Base-by-base conservation (phyloP, 2,113 vertebrate species). In the Aegithalos caudatus region DNA sequence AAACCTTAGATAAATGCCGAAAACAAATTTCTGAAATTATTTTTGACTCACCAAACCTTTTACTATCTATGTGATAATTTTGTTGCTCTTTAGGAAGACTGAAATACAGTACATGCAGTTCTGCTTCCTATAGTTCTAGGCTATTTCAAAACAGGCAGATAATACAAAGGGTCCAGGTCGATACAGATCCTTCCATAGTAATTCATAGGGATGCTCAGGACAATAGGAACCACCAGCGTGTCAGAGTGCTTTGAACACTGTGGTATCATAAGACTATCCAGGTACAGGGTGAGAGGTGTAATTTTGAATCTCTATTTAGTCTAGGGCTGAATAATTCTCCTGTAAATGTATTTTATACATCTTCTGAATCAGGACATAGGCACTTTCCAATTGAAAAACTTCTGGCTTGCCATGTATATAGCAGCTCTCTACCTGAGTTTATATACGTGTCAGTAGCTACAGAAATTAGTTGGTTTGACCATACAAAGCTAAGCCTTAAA, bases 1-100 rank as follows among this genome's bases (percentile, higher is more conserved):
- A 94, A 95, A 71, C 10, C 64, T 86, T 74, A 82, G 47, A 90
- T 57, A 94, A 93, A 92, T 88, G 70, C 38, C 65, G 81, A 86
- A 92, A 23, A 83, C 9, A 90, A 77, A 88, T 31, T 84, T 80
- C 58, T 82, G 22, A 50, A 82, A 90, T 85, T 92, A 86, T 61
- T 76, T 94, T 90, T 94, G 40, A 64, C 44, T 92, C 40, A 47
- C 29, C 2, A 2, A 70, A 72, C 69, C 25, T 86, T 94, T 95
- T 72, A 53, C 3, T 3, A 45, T 44, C 37, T 70, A 38, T 53
- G 20, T 48, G 69, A 92, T 80, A 67, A 88, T 72, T 94, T 51
- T 33, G 25, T n/a, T 88, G 19, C 25, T 81, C 31, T 53, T 88
- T 51, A 65, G 53, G 33, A 81, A 66, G 27, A 91, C 28, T 62